A percentile compares a stretch with the other conserved stretches of the same genome.
Evolutionary conservation across 2,113 vertebrate species (phyloP).

Genomic region (Heloderma charlesbogerti): DNA sequence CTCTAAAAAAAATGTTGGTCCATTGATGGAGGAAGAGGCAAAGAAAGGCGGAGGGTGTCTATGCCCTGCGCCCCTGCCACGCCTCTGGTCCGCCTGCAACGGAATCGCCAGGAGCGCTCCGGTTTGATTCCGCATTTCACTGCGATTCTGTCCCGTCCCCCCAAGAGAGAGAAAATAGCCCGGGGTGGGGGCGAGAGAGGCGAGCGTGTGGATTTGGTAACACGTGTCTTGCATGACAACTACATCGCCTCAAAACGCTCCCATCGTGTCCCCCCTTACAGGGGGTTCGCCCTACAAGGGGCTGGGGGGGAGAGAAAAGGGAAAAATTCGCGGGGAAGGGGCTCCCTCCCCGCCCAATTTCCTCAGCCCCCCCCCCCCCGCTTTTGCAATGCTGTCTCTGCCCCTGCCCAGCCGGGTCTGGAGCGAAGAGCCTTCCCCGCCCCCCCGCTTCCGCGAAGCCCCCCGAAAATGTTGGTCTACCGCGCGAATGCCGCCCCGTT

Average conservation of each 20-base stretch:
- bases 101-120: neutral
- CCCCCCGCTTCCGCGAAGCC: neutral
- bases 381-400: neutral
- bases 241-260: neutral
- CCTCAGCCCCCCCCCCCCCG: neutral
- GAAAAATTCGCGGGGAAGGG: neutral
- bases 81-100: neutral
- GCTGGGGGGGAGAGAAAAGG: neutral
- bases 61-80: neutral
- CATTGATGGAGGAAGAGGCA: neutral
- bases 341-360: neutral
- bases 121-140: neutral
- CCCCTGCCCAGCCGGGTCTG: too few relatives aligned
- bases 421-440: neutral
- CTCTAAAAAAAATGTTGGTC: too few relatives aligned
- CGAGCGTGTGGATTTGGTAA: neutral
- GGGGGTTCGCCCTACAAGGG: neutral
- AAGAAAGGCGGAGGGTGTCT: neutral
- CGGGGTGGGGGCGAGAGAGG: neutral
- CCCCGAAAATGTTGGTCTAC: too few relatives aligned
- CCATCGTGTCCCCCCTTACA: neutral
- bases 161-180: neutral
- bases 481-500: too few relatives aligned
- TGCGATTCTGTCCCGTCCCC: neutral
- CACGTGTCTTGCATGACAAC: constrained; percentile 18